Conservation (phyloP, 2,113 vertebrate genomes). For the Enhydra lutris region DNA sequence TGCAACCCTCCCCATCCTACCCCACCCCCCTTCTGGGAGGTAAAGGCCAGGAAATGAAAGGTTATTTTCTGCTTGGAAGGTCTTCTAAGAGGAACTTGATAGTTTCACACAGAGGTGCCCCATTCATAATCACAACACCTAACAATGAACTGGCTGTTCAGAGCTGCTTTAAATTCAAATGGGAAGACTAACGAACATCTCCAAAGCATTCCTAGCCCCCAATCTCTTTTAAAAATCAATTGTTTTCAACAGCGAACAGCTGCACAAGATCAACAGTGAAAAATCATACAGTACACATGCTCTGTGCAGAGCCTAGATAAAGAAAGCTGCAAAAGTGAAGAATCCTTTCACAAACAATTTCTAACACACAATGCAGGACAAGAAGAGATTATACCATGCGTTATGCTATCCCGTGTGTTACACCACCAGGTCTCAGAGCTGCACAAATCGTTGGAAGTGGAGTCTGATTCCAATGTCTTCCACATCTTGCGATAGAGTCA, state of each 20-base stretch:
- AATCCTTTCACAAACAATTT: constrained; percentile 47
- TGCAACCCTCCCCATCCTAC: neutral
- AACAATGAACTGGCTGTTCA: constrained; percentile 65
- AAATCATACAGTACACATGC: neutral
- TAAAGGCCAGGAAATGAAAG: constrained; percentile 59
- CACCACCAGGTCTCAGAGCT: neutral
- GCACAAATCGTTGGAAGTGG: neutral
- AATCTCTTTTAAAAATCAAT: constrained; percentile 67
- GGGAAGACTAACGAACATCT: constrained; percentile 47
- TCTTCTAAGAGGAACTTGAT: constrained; percentile 63
- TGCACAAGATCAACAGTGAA: constrained; percentile 58
- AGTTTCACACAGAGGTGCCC: constrained; percentile 70
- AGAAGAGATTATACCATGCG: neutral
- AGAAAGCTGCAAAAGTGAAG: neutral
- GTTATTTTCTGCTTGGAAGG: constrained; percentile 72
- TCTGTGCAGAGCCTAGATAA: constrained; percentile 15
- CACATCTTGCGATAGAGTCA: neutral
- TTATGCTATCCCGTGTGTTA: neutral
- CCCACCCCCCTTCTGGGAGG: constrained; percentile 38
- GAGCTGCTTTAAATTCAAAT: constrained; percentile 66
- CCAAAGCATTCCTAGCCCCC: constrained; percentile 54
- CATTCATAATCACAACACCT: constrained; percentile 58
- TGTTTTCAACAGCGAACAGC: constrained; percentile 66
- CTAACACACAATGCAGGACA: neutral
- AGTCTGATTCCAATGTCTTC: neutral